These are phyloP conservation scores for Glomeris maerens DNA, from an alignment of 1,140 invertebrate species.

Conservation along the genomic window DNA sequence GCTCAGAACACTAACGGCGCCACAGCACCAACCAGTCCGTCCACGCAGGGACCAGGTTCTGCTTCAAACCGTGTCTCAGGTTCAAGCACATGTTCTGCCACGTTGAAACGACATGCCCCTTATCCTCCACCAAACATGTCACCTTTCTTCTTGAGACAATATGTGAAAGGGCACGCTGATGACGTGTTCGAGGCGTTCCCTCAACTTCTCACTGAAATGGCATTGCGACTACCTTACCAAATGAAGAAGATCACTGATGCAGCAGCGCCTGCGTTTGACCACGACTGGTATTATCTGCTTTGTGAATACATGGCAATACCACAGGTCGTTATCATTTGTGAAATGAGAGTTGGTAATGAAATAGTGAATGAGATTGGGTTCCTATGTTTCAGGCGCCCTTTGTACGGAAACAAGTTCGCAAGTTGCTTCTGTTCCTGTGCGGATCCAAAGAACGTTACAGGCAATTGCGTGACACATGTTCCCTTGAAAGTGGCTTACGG, in stretches of 20 bases:
- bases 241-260: slow-evolving; percentile 46
- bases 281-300: slow-evolving; percentile 59
- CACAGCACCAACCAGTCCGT: not conserved
- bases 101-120: slow-evolving; percentile 61
- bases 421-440: slow-evolving; percentile 81
- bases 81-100: not conserved
- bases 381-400: slow-evolving; percentile 40
- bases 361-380: too few species aligned
- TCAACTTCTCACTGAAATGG: slow-evolving; percentile 86
- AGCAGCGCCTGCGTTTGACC: slow-evolving; percentile 24
- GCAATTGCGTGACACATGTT: slow-evolving; percentile 81
- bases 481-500: slow-evolving; percentile 26
- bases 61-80: not conserved
- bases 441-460: slow-evolving; percentile 92
- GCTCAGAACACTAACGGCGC: slow-evolving; percentile 14
- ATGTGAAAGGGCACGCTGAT: slow-evolving; percentile 74
- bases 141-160: slow-evolving; percentile 85
- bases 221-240: slow-evolving; percentile 83
- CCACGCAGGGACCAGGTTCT: not conserved
- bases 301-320: slow-evolving; percentile 94
- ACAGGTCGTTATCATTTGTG: too few species aligned
- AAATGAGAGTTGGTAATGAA: too few species aligned
- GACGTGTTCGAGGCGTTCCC: slow-evolving; percentile 91
- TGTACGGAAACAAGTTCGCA: slow-evolving; percentile 46
- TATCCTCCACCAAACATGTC: slow-evolving; percentile 80